These are phyloP conservation scores for Teleogryllus oceanicus DNA, from an alignment of 2,888 invertebrate genomes.

Conservation along the genomic window DNA sequence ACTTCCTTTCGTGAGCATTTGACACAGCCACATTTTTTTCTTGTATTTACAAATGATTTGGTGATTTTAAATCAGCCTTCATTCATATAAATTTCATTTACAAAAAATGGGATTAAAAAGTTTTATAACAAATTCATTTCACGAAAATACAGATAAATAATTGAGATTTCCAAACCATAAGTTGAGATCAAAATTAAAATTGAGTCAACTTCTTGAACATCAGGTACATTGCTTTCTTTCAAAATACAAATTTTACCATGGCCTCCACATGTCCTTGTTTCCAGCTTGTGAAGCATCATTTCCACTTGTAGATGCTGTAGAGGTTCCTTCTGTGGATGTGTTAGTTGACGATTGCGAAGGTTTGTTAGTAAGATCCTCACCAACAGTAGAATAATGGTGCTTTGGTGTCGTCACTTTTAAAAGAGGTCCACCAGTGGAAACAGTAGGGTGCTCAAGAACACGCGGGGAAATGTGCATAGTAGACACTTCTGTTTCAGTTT, in stretches of 20 bases:
- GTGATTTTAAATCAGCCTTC: too few species aligned
- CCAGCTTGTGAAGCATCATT: neutral
- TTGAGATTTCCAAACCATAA: too few species aligned
- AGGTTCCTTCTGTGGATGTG: neutral
- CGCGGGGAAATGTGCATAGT: neutral
- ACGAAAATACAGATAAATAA: too few species aligned
- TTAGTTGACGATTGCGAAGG: neutral
- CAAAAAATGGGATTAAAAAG: too few species aligned
- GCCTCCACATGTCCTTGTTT: constrained; percentile 22
- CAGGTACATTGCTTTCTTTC: neutral
- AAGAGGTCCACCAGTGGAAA: neutral
- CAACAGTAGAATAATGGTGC: neutral
- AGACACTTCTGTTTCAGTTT: neutral
- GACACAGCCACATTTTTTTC: too few species aligned
- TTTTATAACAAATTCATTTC: too few species aligned
- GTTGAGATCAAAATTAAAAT: too few species aligned
- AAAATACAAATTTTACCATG: constrained; percentile 5
- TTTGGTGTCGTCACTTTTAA: neutral
- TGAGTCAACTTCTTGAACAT: too few species aligned
- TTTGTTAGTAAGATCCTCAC: neutral
- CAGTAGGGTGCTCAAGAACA: neutral
- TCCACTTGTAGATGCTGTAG: neutral
- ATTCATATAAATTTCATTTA: too few species aligned
- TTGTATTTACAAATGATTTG: too few species aligned
- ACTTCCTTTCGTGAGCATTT: too few species aligned